These are phyloP conservation scores for Ranitomeya variabilis DNA, from an alignment of 2,113 vertebrate genomes.

Conservation along the genomic window DNA sequence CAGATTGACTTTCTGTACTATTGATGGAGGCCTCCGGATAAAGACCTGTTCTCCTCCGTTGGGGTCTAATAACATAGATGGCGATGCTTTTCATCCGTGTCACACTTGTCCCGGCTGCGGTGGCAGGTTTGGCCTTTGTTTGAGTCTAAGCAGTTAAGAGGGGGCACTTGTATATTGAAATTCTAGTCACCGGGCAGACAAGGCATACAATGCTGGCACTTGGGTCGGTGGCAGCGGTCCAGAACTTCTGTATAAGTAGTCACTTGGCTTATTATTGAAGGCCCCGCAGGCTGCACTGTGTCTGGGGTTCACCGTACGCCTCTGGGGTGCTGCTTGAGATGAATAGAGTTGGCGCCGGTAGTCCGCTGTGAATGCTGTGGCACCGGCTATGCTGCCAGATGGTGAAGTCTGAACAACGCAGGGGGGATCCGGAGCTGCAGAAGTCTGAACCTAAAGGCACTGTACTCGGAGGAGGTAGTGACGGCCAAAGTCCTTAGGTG, in stretches of 20 bases:
- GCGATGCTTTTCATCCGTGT: neutral
- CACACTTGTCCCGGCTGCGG: neutral
- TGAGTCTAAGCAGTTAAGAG: neutral
- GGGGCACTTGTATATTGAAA: slow-evolving; percentile 7
- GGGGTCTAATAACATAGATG: neutral
- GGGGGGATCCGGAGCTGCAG: neutral
- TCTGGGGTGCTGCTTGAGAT: neutral
- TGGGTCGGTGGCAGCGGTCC: neutral
- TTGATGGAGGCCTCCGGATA: too few relatives aligned
- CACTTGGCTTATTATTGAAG: neutral
- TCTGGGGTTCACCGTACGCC: neutral
- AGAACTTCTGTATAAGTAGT: slow-evolving; percentile 22
- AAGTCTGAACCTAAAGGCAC: neutral
- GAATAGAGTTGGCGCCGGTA: neutral
- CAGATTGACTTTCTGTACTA: too few relatives aligned
- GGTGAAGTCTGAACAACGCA: neutral
- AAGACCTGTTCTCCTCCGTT: neutral
- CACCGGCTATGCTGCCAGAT: neutral
- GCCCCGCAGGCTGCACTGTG: neutral
- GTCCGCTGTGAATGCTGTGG: neutral
- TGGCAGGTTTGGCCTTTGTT: slow-evolving; percentile 19
- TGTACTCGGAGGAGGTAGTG: neutral
- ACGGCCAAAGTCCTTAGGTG: neutral
- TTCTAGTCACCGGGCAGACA: neutral
- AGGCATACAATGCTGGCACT: slow-evolving; percentile 3